These are phyloP conservation scores for Gadopsis marmoratus DNA, from an alignment of 2,797 vertebrate genomes.

Conservation along the genomic window DNA sequence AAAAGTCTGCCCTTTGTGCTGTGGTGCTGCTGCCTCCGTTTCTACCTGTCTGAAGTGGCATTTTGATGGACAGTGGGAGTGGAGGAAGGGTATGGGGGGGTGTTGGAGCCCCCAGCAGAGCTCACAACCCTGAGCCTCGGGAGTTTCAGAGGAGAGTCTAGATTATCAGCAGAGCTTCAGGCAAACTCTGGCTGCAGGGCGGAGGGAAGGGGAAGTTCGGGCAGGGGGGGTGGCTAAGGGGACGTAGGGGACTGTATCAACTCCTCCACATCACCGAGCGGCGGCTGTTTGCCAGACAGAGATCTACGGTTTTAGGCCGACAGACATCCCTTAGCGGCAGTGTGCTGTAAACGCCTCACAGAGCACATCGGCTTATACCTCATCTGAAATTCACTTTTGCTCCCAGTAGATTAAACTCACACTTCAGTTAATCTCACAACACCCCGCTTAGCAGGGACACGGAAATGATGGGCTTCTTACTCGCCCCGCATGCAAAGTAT, in stretches of 20 bases:
- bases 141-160: conserved; percentile 16
- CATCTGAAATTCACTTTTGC: conserved; percentile 69
- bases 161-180: conserved; percentile 55
- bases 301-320: conserved; percentile 45
- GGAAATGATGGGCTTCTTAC: conserved; percentile 55
- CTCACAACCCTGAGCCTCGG: not conserved
- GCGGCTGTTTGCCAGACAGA: conserved; percentile 46
- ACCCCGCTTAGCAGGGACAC: conserved; percentile 58
- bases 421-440: conserved; percentile 70
- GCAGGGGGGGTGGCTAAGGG: not conserved
- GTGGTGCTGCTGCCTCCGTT: not conserved
- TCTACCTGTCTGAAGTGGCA: conserved; percentile 19
- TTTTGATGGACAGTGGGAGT: conserved; percentile 11
- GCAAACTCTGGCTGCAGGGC: not conserved
- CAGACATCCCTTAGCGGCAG: conserved; percentile 51
- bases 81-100: not conserved
- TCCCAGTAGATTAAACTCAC: conserved; percentile 79
- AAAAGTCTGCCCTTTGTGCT: conserved; percentile 3
- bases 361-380: conserved; percentile 67
- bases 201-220: not conserved
- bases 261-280: conserved; percentile 46
- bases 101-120: not conserved
- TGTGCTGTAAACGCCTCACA: conserved; percentile 49
- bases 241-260: conserved; percentile 12
- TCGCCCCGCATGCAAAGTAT: conserved; percentile 54